Evolutionary conservation across 2,113 vertebrate genomes (phyloP), one percentile per base, ranked within the genome.

Genomic region (Pardalotus punctatus): DNA sequence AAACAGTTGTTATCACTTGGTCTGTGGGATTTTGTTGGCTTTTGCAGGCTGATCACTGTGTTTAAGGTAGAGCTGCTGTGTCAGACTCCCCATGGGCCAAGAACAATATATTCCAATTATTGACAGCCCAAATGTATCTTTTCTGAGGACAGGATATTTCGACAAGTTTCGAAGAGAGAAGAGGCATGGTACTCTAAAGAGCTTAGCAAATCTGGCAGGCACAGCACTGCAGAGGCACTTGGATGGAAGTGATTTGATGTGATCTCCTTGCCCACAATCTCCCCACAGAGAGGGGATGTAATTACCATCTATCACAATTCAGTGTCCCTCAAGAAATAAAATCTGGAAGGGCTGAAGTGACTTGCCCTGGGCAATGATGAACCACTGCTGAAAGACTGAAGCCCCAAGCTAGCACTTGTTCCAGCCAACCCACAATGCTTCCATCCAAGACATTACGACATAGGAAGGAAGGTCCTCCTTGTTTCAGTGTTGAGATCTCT

Each of bases 1-100:
- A 95, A 96, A 94, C 86, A 92, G 95, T 97, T 96, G 93, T 96
- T 94, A 96, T 96, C 95, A 89, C 96, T 97, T 87, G 94, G 89
- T 91, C 83, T 96, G 57, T 67, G 84, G 91, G 94, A 97, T 95
- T 96, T 94, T 70, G 85, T 81, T 95, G 94, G 92, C 87, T 96
- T 96, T 91, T 90, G 60, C 64, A 92, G 64, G 65, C 88, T 94
- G 96, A 95, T 86, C 27, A 17, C 76, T 74, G 81, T 77, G 81
- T 92, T 96, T 90, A 93, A 96, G 88, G 72, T 89, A 94, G 81
- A 96, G 79, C 85, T 96, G 82, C 85, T 97, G 88, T 77, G 91
- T 97, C 90, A 94, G 96, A 76, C 69, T 92, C 77, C 79, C 87
- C 8, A 15, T 72, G 82, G 90, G 92, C 91, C 85, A 95, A 94